These are phyloP conservation scores for Mormyrops attenuatus DNA, from an alignment of 2,797 vertebrate species.

Conservation along the genomic window DNA sequence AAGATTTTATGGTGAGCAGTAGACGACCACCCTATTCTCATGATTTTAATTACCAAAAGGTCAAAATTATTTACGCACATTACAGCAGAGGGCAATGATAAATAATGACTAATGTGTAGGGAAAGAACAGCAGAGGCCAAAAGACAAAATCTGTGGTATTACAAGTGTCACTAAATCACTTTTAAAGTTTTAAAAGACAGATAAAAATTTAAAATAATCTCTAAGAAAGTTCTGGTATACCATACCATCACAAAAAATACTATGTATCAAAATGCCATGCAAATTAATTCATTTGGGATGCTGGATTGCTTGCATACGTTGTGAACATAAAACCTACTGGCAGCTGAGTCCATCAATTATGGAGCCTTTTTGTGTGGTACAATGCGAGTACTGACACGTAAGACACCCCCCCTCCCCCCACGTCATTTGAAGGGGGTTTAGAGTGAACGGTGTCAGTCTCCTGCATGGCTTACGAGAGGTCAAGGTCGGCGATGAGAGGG, in stretches of 20 bases:
- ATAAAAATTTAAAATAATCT: not conserved
- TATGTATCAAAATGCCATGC: not conserved
- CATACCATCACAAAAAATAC: not conserved
- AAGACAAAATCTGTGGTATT: not conserved
- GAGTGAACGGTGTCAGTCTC: conserved; percentile 15
- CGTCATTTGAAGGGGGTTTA: conserved; percentile 22
- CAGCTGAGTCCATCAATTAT: not conserved
- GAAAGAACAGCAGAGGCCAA: not conserved
- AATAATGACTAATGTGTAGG: not conserved
- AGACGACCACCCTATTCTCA: not conserved
- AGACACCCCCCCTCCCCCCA: not conserved
- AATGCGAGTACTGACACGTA: not conserved
- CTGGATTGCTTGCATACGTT: not conserved
- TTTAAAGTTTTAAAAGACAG: not conserved
- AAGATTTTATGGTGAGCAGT: not conserved
- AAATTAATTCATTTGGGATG: not conserved
- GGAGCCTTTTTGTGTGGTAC: not conserved
- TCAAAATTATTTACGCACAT: not conserved
- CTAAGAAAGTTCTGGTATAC: not conserved
- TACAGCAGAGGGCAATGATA: not conserved
- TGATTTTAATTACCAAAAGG: not conserved
- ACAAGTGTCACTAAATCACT: not conserved
- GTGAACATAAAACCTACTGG: not conserved
- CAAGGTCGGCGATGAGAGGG: conserved; percentile 15
- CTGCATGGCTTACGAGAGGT: not conserved